Conservation (phyloP, 2,113 vertebrate genomes). For the Paralichthys olivaceus region DNA sequence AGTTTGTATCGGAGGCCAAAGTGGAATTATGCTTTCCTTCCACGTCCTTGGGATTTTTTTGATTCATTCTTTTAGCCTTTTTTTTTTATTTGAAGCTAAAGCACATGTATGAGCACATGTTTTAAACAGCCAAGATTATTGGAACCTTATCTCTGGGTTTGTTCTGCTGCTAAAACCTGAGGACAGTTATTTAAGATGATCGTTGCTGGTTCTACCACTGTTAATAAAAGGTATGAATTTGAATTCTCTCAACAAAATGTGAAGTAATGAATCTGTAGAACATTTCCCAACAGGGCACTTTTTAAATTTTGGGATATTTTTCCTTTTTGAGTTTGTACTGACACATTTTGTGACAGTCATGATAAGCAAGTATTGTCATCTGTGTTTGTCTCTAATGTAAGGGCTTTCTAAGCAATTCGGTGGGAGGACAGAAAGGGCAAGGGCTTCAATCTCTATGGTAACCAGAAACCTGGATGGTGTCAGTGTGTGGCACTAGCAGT, state of each 20-base stretch:
- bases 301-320: neutral
- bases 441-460: constrained; percentile 61
- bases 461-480: constrained; percentile 51
- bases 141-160: neutral
- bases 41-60: neutral
- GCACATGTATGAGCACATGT: no score
- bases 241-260: neutral
- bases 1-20: neutral
- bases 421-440: constrained; percentile 27
- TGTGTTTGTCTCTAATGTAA: constrained; percentile 27
- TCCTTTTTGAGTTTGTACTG: neutral
- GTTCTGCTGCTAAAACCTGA: neutral
- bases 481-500: constrained; percentile 18
- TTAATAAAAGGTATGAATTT: neutral
- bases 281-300: neutral
- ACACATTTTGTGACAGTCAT: constrained; percentile 4
- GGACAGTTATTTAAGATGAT: neutral
- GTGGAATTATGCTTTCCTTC: neutral
- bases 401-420: constrained; percentile 43
- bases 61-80: neutral
- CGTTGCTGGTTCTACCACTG: neutral
- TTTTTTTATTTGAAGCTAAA: neutral
- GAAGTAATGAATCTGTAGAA: neutral
- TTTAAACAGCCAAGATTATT: neutral
- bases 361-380: neutral